phyloP scores from a whole-genome alignment of 1,140 invertebrate genomes.

The Ips nitidus region DNA sequence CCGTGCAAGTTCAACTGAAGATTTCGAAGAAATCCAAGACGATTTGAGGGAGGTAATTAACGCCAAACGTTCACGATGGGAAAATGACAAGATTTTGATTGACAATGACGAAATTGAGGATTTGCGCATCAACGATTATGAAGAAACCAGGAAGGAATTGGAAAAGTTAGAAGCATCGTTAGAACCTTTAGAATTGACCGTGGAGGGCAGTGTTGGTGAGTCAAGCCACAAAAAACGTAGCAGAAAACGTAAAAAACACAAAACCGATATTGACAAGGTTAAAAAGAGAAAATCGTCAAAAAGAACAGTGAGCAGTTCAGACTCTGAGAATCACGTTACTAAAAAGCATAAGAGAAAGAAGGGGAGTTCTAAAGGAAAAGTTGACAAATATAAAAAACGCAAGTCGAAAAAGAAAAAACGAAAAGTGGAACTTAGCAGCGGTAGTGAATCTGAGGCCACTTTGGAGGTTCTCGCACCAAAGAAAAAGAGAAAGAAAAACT shows the following conservation, averaged over 20 bases:
- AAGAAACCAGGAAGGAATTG: constrained; percentile 34
- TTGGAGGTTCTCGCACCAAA: no score
- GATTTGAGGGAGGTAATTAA: neutral
- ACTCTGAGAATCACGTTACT: constrained; percentile 16
- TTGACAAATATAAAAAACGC: neutral
- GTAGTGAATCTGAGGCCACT: no score
- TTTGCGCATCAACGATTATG: constrained; percentile 18
- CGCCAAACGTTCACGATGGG: neutral
- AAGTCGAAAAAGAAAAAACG: constrained; percentile 10
- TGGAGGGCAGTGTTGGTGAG: no score
- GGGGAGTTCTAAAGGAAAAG: neutral
- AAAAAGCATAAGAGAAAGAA: constrained; percentile 21
- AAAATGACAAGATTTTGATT: no score
- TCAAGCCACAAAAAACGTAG: no score
- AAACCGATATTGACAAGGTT: no score
- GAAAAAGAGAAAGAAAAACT: neutral
- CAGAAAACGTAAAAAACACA: no score
- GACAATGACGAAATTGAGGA: no score
- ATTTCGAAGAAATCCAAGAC: neutral
- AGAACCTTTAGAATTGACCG: neutral
- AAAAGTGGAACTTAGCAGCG: neutral
- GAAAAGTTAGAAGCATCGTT: constrained; percentile 23
- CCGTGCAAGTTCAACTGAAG: no score
- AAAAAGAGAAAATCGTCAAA: constrained; percentile 22
- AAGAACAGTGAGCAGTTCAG: neutral